Conservation (phyloP, 2,797 vertebrate genomes). For the Sylvilagus floridanus region DNA sequence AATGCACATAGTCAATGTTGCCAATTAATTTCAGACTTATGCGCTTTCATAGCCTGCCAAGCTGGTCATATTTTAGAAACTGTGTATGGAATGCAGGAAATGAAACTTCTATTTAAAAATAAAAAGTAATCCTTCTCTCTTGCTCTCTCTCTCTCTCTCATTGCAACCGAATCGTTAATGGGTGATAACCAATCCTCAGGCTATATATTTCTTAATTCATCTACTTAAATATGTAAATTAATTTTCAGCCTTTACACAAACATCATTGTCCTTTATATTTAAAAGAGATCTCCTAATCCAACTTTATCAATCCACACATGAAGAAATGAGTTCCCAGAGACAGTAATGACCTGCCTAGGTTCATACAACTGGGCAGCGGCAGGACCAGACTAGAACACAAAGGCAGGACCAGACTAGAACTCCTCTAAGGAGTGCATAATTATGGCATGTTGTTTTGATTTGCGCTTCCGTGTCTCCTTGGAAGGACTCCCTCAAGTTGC, state of each 20-base stretch:
- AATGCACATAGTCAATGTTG: slow-evolving; percentile 31
- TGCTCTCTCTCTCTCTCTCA: not conserved
- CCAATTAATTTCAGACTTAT: slow-evolving; percentile 58
- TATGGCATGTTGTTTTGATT: not conserved
- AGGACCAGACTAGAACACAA: not conserved
- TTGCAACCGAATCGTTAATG: slow-evolving; percentile 28
- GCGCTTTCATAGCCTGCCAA: slow-evolving; percentile 40
- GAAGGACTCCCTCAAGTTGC: not conserved
- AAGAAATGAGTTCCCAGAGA: not conserved
- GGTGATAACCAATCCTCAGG: not conserved
- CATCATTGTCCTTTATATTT: not conserved
- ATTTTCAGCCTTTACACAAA: not conserved
- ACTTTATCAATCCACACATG: not conserved
- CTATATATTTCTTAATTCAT: not conserved
- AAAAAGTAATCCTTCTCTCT: slow-evolving; percentile 10
- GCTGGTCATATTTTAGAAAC: slow-evolving; percentile 57
- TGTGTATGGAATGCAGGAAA: slow-evolving; percentile 60
- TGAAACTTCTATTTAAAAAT: slow-evolving; percentile 10
- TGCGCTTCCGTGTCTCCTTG: not conserved
- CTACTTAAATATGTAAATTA: slow-evolving; percentile 28
- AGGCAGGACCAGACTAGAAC: not conserved
- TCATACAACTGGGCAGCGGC: not conserved
- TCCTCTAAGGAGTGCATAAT: not conserved
- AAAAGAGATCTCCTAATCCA: not conserved
- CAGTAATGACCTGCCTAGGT: no score